Base-by-base conservation (phyloP, 2,113 vertebrate species). In the Poeciliopsis turrubarensis region DNA sequence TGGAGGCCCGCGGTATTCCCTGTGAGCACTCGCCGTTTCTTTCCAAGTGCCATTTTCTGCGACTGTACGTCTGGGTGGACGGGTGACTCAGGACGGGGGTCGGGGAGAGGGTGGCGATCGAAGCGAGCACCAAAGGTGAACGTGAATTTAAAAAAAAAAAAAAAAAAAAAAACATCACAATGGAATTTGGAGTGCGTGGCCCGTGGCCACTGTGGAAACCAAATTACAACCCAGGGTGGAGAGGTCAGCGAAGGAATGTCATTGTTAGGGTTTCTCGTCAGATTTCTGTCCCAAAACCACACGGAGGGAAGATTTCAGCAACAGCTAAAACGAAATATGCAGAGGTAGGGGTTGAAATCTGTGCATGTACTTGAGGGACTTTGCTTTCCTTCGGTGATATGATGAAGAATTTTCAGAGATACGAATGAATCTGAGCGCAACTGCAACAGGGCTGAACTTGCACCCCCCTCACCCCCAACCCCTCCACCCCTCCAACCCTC, bases 11-110 rank as follows among this genome's bases (percentile, higher is more conserved):
- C 26, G 72, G 81, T 78, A 82, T 83, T 85, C 77, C 57, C 71
- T 75, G 62, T 57, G 77, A 86, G 78, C 60, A 77, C 30, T 68
- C 77, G 41, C 68, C 0, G 62, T 79, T 70, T 60, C 60, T 83
- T 85, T 87, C 80, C 78, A 91, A 87, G 86, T 71, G 79, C 83
- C 78, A 90, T 87, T 89, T 86, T 90, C 80, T 82, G 73, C 60
- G 54, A 60, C 0, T 27, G 66, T 37, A 65, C 70, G 71, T 65
- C 65, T 60, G 51, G 34, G 29, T 14, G 22, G 57, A 64, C n/a
- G 54, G 37, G 61, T 63, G 85, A 75, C 68, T 85, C 74, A 74
- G 2, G 65, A 72, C 75, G 44, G 61, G 61, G 72, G 69, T 67
- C 39, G 54, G 75, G 80, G 70, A 26, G 81, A 73, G 68, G 81